Base-by-base conservation (phyloP, 1,140 invertebrate genomes). In the Lasaia peninsularis region DNA sequence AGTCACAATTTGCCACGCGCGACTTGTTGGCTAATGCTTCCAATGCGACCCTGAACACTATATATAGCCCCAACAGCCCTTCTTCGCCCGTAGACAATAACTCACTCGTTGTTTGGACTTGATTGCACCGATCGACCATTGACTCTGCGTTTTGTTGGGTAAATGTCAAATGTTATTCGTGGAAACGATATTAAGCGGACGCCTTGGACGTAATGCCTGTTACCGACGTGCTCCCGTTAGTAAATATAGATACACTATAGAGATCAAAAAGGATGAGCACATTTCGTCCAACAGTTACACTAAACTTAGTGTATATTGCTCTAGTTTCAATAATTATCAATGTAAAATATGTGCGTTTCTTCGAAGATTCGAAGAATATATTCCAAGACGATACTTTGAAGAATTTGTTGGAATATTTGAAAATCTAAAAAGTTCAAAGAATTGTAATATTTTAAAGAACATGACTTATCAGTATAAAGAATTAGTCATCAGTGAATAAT, bases 1-100 rank as follows among this genome's bases (percentile, higher is more conserved):
- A 75, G 68, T 87, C 81, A 79, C 77, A 84, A 82, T 85, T 83
- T 83, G 81, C 73, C 69, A 67, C 74, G 73, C 65, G 71, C 67
- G 65, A 70, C 69, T 77, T 80, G 68, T 77, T 81, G 79, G 79
- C 74, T 73, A 60, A 65, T 73, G 72, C 18, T 44, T 18, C 37
- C 75, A 71, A 63, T 65, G 69, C 75, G 80, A 77, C 81, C 80
- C 78, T 84, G 80, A 78, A 69, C 69, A 62, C 21, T 87, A 86
- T 66, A 77, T 80, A 73, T 86, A 87, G 77, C 62, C 66, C 40
- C 40, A 68, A 58, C 79, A 85, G 76, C 82, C 84, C 84, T 85
- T 80, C 61, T 68, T 63, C 62, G 55, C 58, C 65, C 62, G 69
- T 71, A 72, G 73, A 80, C 74, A 78, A 80, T 78, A 76, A 78